Evolutionary conservation across 2,797 vertebrate species (phyloP).

Genomic region (Decapterus maruadsi): DNA sequence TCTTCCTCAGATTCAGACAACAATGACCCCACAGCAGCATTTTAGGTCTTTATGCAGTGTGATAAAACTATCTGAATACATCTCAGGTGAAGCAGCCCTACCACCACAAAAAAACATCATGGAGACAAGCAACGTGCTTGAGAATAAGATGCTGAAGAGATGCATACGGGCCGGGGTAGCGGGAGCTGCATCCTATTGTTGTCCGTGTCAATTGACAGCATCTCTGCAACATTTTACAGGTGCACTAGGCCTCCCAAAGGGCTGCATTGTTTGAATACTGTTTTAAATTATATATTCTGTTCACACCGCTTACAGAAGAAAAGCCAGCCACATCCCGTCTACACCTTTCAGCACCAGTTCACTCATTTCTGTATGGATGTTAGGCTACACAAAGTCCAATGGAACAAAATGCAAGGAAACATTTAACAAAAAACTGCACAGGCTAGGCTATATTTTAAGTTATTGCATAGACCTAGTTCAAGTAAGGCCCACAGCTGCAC

Average conservation of each 20-base stretch:
- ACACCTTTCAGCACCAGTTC: not conserved
- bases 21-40: not conserved
- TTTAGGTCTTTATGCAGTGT: not conserved
- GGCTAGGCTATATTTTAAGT: not conserved
- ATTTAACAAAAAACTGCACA: not conserved
- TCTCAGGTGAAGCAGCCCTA: conserved; percentile 1
- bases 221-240: not conserved
- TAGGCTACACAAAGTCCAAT: not conserved
- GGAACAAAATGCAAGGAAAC: not conserved
- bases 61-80: not conserved
- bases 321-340: not conserved
- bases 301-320: not conserved
- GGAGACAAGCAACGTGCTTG: not conserved
- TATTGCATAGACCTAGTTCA: not conserved
- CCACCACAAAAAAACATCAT: not conserved
- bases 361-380: not conserved
- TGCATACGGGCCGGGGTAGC: not conserved
- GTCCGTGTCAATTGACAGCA: not conserved
- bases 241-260: too few relatives aligned
- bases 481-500: too few relatives aligned
- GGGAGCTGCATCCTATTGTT: not conserved
- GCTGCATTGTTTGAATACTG: not conserved
- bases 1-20: not conserved
- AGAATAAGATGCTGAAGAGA: not conserved
- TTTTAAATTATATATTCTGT: not conserved